A percentile compares a stretch with the other conserved stretches of the same genome.
Conservation (phyloP, 35 echinoderm and acorn worm genomes). For the Apostichopus japonicus region DNA sequence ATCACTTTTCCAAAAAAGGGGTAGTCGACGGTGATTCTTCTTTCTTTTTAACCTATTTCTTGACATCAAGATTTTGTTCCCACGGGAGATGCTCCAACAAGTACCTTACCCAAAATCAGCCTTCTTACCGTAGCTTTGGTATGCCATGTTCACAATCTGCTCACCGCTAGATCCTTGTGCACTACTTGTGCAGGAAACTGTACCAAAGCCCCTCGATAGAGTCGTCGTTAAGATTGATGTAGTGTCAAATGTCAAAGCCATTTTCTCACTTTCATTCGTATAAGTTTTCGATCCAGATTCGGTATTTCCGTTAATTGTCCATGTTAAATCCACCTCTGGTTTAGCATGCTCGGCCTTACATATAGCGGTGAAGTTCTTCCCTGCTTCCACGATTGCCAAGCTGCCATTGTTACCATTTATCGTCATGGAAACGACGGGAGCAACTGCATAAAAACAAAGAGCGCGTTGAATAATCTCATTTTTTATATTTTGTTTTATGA, state of each 20-base stretch:
- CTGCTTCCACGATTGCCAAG: not conserved
- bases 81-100: not conserved
- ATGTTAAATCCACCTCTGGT: not conserved
- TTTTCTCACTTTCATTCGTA: too few species aligned
- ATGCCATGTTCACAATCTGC: not conserved
- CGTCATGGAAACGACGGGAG: not conserved
- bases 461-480: not conserved
- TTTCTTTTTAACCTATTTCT: not conserved
- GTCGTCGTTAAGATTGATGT: not conserved
- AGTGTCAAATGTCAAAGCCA: not conserved
- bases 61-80: not conserved
- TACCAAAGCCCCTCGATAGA: not conserved
- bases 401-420: not conserved
- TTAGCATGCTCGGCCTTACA: slow-evolving; percentile 3
- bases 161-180: not conserved
- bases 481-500: not conserved
- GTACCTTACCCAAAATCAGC: not conserved
- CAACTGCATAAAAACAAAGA: not conserved
- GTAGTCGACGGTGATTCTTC: not conserved
- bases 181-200: not conserved
- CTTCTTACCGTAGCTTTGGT: not conserved
- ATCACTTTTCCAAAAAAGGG: not conserved
- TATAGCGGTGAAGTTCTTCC: not conserved
- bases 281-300: not conserved
- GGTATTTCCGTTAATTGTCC: not conserved